Conservation (phyloP, 2,797 vertebrate species). For the Etheostoma perlongum region DNA sequence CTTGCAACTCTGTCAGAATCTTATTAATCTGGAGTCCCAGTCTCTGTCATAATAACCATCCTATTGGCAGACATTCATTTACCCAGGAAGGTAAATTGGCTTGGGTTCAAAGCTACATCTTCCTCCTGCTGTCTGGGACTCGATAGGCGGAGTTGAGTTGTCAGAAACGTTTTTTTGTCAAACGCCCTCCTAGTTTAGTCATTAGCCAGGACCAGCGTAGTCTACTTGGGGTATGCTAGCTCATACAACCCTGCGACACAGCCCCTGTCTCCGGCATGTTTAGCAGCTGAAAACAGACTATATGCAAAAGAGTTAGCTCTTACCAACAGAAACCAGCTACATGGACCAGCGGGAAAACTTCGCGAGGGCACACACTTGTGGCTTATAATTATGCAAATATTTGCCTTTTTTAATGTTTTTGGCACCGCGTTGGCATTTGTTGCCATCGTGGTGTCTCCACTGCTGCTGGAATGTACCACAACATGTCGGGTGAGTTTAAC, state of each 20-base stretch:
- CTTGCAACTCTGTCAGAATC: no score
- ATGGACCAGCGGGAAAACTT: not conserved
- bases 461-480: constrained; percentile 8
- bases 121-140: not conserved
- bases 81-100: not conserved
- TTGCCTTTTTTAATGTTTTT: accelerated
- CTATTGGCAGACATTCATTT: no score
- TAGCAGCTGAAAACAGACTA: no score
- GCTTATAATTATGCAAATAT: not conserved
- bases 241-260: no score
- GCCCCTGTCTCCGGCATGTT: no score
- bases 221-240: not conserved
- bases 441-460: not conserved
- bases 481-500: constrained; percentile 47
- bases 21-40: no score
- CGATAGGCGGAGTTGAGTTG: constrained; percentile 26
- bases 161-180: not conserved
- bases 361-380: accelerated
- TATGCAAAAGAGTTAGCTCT: not conserved
- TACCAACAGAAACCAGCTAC: not conserved
- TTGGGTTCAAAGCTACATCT: not conserved
- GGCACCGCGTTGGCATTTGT: constrained; percentile 10
- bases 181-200: not conserved
- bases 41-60: no score
- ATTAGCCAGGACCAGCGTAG: not conserved